Evolutionary conservation across 1,140 invertebrate genomes (phyloP), one percentile per base, ranked within the genome.

Genomic region (Neoseiulus cucumeris): DNA sequence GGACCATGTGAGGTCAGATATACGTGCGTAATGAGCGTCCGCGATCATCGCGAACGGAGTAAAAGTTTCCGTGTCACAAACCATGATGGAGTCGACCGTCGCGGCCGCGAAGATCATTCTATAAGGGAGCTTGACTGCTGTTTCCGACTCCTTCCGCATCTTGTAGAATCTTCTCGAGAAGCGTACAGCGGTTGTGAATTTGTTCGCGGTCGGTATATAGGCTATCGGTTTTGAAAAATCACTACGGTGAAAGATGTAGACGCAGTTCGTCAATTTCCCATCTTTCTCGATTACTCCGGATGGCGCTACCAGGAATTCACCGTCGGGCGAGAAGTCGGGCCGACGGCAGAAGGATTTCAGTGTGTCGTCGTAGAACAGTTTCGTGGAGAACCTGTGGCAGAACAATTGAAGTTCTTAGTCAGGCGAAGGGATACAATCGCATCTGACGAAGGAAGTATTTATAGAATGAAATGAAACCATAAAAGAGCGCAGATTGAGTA

Each of bases 1-100:
- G 4, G 92, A 92, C 93, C 93, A 98, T 0, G 87, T 77, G 18
- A 96, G 68, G 78, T 97, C 92, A 42, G 88, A 94, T 12, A 97
- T 77, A 71, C 89, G 81, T 1, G 91, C 89, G 70, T 93, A 96
- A 75, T 98, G 92, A 72, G 95, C 91, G 72, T 94, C 90, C 1
- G 86, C 83, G 55, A 96, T 81, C 65, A 86, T 78, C 0, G 84
- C 90, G 74, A 96, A 83, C 0, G 93, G 92, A 42, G 81, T 78
- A 14, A 78, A 76, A 76, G 93, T 91, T 74, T 93, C 90, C 7
- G 90, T 95, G 74, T 95, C 93, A 74, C 92, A 94, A 18, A 95
- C 75, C 55, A 92, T 76, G 51, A 96, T 81, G 20, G 88, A 85
- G 70, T 85, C 84, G 71, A 87, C 83, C 1, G 91, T 91, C 17